These are phyloP conservation scores for Ictidomys tridecemlineatus DNA, from an alignment of 2,113 vertebrate genomes.

Conservation along the genomic window DNA sequence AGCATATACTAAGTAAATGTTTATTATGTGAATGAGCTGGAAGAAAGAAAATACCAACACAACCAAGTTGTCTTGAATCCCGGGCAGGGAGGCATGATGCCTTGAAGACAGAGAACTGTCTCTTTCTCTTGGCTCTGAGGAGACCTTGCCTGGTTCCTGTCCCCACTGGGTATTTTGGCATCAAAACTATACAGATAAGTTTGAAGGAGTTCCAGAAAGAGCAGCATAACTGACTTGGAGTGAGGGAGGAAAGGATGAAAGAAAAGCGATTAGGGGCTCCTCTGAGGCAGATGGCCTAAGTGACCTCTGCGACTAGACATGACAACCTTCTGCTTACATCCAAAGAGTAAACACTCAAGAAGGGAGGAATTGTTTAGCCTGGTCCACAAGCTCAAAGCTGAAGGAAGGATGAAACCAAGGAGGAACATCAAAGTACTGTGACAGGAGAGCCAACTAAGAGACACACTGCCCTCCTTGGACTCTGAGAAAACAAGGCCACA, in stretches of 20 bases:
- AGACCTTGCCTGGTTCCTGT: neutral
- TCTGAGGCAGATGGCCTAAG: slow-evolving; percentile 65
- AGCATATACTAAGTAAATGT: slow-evolving; percentile 38
- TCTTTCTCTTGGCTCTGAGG: slow-evolving; percentile 37
- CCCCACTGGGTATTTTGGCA: neutral
- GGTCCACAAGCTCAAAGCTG: slow-evolving; percentile 63
- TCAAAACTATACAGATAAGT: slow-evolving; percentile 50
- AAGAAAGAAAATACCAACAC: slow-evolving; percentile 57
- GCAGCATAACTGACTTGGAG: neutral
- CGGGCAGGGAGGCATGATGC: neutral
- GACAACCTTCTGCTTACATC: slow-evolving; percentile 66
- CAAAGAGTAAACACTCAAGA: slow-evolving; percentile 75
- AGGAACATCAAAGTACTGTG: slow-evolving; percentile 66
- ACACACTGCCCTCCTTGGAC: slow-evolving; percentile 45
- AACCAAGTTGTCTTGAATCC: slow-evolving; percentile 40
- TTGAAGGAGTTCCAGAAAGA: slow-evolving; percentile 13
- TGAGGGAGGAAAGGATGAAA: neutral
- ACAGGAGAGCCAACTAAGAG: slow-evolving; percentile 46
- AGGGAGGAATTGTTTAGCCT: slow-evolving; percentile 84
- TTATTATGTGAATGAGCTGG: slow-evolving; percentile 26
- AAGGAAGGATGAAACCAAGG: slow-evolving; percentile 62
- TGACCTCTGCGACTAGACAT: slow-evolving; percentile 57
- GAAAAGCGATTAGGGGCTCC: neutral
- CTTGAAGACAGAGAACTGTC: neutral
- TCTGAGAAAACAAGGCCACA: slow-evolving; percentile 45